Base-by-base conservation (phyloP, 2,113 vertebrate genomes). In the Otus sunia region DNA sequence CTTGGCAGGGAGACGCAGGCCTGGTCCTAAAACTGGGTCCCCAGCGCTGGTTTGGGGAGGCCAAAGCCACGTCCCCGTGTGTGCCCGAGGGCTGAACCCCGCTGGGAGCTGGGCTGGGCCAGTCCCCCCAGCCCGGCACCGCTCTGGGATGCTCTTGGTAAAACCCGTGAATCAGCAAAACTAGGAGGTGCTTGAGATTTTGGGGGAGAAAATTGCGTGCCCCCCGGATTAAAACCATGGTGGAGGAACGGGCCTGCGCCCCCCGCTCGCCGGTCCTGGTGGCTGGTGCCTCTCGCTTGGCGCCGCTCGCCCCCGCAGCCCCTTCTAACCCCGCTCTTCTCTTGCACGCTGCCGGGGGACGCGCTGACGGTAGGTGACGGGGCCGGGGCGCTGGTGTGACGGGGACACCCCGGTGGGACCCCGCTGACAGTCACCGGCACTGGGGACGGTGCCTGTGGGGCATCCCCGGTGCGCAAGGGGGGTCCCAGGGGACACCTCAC, bases 271-370 rank as follows among this genome's bases (percentile, higher is more conserved):
- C 6, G 43, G 43, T 45, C 43, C 86, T 2, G 32, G 56, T 15
- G 76, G 63, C 91, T 0, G 68, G 68, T 26, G 89, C 89, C 95
- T 90, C 72, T 86, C 10, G 79, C 96, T 91, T 76, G 92, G 64
- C 12, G 30, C 88, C 53, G 63, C 94, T 95, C 10, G 3, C 45
- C 92, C 62, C 55, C 6, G 45, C 96, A 64, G 74, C 71, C 68
- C 76, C 62, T 86, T 82, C 93, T 97, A 97, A 97, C 94, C 94
- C 59, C 77, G 82, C 94, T 94, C 96, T 97, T 97, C 93, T 97
- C 95, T 97, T 97, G 95, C 97, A 97, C 86, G 97, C 97, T 97
- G 96, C 92, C 95, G 89, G 88, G 94, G 96, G 94, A 95, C 34
- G 50, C 41, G 58, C 84, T 89, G 82, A 97, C 71, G 97, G 97